These are phyloP conservation scores for Triplophysa dalaica DNA, from an alignment of 2,113 vertebrate genomes.

Conservation along the genomic window DNA sequence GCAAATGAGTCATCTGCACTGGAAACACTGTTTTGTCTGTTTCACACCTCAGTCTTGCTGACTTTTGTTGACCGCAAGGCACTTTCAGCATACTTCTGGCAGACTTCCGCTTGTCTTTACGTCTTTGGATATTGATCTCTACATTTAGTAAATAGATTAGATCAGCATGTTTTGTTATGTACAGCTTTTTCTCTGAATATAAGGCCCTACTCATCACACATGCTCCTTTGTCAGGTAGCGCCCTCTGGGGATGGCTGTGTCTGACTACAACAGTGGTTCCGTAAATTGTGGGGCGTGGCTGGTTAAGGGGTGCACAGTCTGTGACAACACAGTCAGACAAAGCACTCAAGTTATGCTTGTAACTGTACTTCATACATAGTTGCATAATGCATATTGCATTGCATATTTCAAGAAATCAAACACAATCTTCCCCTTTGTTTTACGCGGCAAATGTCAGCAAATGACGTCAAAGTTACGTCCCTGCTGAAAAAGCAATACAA, in stretches of 20 bases:
- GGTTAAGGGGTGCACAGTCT: too few species aligned
- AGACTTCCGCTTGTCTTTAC: slow-evolving; percentile 9
- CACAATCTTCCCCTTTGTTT: too few species aligned
- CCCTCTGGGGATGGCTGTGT: slow-evolving; percentile 38
- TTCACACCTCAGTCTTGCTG: background rate
- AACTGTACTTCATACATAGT: too few species aligned
- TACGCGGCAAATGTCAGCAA: too few species aligned
- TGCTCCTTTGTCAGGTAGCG: background rate
- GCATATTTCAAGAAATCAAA: too few species aligned
- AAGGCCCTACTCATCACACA: background rate
- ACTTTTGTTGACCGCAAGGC: background rate
- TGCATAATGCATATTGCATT: too few species aligned
- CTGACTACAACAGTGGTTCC: background rate
- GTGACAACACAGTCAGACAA: too few species aligned
- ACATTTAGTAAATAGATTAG: background rate
- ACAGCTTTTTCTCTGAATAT: background rate
- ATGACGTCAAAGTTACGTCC: too few species aligned
- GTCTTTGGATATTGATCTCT: background rate
- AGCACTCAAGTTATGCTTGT: too few species aligned
- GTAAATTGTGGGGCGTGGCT: too few species aligned
- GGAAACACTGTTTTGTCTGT: background rate
- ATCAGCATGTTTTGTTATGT: background rate
- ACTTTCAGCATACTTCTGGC: slow-evolving; percentile 14
- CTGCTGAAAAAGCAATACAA: too few species aligned
- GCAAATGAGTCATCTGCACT: background rate